Evolutionary conservation across 2,113 vertebrate genomes (phyloP).

Genomic region (Pelobates fuscus): DNA sequence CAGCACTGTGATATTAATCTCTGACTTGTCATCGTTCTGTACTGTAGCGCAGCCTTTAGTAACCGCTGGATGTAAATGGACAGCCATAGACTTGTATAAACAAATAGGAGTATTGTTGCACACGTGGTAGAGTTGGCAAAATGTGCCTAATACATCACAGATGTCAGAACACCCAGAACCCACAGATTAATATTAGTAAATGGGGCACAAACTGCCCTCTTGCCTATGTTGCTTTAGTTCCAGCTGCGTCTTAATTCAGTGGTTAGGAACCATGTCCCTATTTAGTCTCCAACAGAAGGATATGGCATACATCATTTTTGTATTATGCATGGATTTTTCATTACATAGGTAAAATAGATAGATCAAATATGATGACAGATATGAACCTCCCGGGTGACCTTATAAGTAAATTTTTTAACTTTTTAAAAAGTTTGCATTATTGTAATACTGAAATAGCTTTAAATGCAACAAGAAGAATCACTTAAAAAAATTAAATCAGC

Average conservation of each 20-base stretch:
- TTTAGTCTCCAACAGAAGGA: not conserved
- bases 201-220: not conserved
- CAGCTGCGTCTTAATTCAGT: not conserved
- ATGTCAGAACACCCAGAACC: constrained; percentile 18
- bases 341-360: no score
- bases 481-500: no score
- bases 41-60: constrained; percentile 6
- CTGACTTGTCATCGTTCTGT: constrained; percentile 33
- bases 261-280: not conserved
- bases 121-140: constrained; percentile 19
- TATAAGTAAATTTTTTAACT: no score
- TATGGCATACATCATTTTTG: no score
- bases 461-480: no score
- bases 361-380: no score
- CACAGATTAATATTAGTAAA: not conserved
- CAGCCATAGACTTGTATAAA: constrained; percentile 35
- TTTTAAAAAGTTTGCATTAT: no score
- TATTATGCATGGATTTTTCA: no score
- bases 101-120: constrained; percentile 12
- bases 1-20: constrained; percentile 32
- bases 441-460: no score
- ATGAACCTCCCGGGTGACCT: no score
- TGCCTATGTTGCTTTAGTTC: not conserved
- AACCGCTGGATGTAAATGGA: constrained; percentile 29
- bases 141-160: constrained; percentile 38